Base-by-base conservation (phyloP, 2,888 invertebrate species). In the Baronia brevicornis region DNA sequence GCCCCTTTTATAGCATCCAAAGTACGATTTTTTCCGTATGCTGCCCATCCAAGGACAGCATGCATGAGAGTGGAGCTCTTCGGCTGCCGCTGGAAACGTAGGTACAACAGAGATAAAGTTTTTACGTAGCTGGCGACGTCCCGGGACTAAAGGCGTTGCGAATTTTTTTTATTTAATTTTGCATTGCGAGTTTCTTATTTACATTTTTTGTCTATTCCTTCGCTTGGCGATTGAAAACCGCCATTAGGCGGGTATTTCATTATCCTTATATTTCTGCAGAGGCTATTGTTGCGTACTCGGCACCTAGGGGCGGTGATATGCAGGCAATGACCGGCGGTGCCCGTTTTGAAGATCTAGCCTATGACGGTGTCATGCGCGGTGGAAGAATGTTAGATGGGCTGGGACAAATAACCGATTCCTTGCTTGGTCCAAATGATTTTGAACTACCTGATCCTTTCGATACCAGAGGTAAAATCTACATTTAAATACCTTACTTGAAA, bases 31-130 rank as follows among this genome's bases (percentile, higher is more conserved):
- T 91, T 94, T 46, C 97, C 97, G 0, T 94, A 91, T 80, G 93
- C 94, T 44, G 89, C 91, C 29, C 92, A 93, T 58, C 91, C 92
- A 0, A 84, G 95, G 32, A 96, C 95, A 0, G 93, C 96, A 27
- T 97, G 96, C 79, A 93, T 97, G 93, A 79, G 96, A 45, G 93
- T 96, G 20, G 97, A 97, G 67, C 80, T 96, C 35, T 95, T 94
- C 65, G 96, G 96, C 41, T 97, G 96, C 74, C 66, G 56, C 14
- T 84, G 84, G 84, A 84, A 84, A 78, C 84, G 84, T 85, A 78
- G 52, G 84, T 84, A 68, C 43, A 54, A 52, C 46, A 55, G 43
- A 48, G 48, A 38, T 46, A 44, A 38, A 33, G 41, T 54, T 46
- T 44, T 13, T 8, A 13, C 35, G 44, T 51, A 37, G 72, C 73